Conservation (phyloP, 2,797 vertebrate genomes). For the Megaceryle alcyon region DNA sequence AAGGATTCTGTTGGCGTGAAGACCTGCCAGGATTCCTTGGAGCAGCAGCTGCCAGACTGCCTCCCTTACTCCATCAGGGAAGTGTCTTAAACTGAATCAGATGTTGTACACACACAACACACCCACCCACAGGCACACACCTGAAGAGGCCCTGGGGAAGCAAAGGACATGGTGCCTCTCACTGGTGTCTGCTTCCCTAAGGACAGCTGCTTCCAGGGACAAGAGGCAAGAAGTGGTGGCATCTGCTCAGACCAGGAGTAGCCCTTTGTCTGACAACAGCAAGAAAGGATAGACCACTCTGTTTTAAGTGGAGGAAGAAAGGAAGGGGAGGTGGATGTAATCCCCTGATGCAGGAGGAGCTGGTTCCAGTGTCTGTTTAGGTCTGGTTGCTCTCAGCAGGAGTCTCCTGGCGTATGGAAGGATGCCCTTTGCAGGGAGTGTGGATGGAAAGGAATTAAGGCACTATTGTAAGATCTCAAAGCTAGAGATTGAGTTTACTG, state of each 20-base stretch:
- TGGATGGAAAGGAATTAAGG: background rate
- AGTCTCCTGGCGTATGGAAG: background rate
- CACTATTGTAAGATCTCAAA: background rate
- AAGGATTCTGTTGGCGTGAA: slow-evolving; percentile 65
- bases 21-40: slow-evolving; percentile 61
- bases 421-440: background rate
- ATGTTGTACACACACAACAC: slow-evolving; percentile 42
- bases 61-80: slow-evolving; percentile 62
- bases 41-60: slow-evolving; percentile 70
- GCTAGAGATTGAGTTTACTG: background rate
- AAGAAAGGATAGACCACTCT: background rate
- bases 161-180: background rate
- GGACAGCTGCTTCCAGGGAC: background rate
- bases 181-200: background rate
- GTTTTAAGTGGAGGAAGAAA: slow-evolving; percentile 6
- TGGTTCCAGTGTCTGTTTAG: slow-evolving; percentile 7
- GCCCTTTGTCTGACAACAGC: background rate
- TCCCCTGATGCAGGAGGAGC: background rate
- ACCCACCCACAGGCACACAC: background rate
- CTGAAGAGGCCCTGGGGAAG: background rate
- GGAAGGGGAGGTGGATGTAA: background rate
- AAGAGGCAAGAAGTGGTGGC: background rate
- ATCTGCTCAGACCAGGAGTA: background rate
- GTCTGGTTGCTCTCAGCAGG: slow-evolving; percentile 47
- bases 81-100: slow-evolving; percentile 65